Percentiles rank a stretch among this genome's conserved stretches.
These are phyloP conservation scores for Salmo trutta DNA, from an alignment of 2,797 vertebrate species.

Conservation along the genomic window DNA sequence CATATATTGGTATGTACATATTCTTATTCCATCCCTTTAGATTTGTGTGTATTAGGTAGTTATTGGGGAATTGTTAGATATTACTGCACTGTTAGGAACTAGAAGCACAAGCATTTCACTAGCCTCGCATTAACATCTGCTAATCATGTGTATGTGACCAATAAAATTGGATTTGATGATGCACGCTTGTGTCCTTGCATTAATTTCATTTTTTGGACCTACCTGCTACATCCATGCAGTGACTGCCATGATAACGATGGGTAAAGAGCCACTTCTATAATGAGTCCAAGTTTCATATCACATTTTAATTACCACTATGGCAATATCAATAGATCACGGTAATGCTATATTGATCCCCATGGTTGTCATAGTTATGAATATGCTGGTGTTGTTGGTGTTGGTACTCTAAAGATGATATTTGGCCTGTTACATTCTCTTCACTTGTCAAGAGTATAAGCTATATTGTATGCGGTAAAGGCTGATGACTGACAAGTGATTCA, in stretches of 20 bases:
- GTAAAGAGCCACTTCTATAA: not conserved
- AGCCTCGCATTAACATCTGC: no score
- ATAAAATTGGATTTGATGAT: not conserved
- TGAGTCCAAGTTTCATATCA: not conserved
- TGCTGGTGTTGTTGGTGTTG: not conserved
- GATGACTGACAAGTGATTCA: conserved; percentile 11
- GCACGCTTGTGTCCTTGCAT: not conserved
- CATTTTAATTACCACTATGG: not conserved
- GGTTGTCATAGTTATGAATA: not conserved
- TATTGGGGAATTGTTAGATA: no score
- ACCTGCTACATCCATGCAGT: not conserved
- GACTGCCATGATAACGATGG: not conserved
- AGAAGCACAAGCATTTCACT: no score
- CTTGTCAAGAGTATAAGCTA: not conserved
- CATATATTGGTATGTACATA: no score
- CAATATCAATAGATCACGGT: not conserved
- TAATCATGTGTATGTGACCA: no score
- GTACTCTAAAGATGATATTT: not conserved
- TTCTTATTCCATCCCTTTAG: no score
- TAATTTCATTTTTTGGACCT: not conserved
- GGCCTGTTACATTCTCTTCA: not conserved
- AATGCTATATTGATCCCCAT: not conserved
- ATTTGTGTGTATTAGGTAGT: no score
- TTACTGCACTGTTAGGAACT: no score
- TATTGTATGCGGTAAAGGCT: not conserved